Percentiles rank a stretch among this genome's conserved stretches.
phyloP scores from a whole-genome alignment of 2,797 vertebrate genomes.

The Helicolenus hilgendorfi region DNA sequence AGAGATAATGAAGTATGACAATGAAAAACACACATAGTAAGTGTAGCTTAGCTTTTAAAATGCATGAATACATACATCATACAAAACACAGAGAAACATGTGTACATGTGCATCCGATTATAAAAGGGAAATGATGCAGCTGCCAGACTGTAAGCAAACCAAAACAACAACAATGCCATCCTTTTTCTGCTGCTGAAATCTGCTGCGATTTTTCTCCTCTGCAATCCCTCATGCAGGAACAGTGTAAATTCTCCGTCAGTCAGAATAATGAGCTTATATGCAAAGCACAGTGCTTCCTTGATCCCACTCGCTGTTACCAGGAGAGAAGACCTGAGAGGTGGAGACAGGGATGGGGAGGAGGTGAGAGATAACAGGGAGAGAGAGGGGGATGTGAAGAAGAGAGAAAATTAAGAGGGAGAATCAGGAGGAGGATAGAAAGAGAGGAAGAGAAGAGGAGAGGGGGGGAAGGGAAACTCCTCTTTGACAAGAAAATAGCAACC shows the following conservation, averaged over 20 bases:
- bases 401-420: conserved; percentile 7
- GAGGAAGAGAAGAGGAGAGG: background rate
- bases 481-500: conserved; percentile 57
- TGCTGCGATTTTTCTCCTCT: background rate
- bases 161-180: conserved; percentile 15
- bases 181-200: conserved; percentile 10
- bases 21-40: background rate
- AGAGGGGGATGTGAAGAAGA: background rate
- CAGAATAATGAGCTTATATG: conserved; percentile 70
- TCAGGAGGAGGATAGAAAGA: background rate
- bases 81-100: background rate
- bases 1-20: background rate
- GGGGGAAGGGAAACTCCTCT: conserved; percentile 19
- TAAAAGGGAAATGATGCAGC: conserved; percentile 1
- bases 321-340: conserved; percentile 39
- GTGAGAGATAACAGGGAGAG: background rate
- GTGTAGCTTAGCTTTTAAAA: background rate
- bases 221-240: conserved; percentile 31
- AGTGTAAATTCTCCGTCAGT: conserved; percentile 47
- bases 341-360: conserved; percentile 13
- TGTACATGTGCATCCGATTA: background rate
- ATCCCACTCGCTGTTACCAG: conserved; percentile 42
- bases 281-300: conserved; percentile 37
- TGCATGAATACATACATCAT: background rate
- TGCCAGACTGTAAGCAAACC: conserved; percentile 2